These are phyloP conservation scores for Macrobrachium nipponense DNA, from an alignment of 1,140 invertebrate species.

Conservation along the genomic window DNA sequence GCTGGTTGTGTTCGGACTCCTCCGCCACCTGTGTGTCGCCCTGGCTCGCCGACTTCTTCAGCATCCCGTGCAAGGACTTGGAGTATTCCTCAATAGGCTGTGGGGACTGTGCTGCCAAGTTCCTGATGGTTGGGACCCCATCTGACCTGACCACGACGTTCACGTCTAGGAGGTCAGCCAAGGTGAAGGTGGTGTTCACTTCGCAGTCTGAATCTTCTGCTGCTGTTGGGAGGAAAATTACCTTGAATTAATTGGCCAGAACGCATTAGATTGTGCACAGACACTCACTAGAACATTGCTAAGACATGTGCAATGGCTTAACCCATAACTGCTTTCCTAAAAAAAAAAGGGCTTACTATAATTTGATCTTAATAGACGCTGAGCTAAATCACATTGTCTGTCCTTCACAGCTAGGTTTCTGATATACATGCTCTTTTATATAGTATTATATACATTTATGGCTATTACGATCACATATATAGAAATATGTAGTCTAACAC, in stretches of 20 bases:
- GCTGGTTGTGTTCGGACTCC: background rate
- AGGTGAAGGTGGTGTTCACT: background rate
- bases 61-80: background rate
- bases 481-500: no score
- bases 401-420: background rate
- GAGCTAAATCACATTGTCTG: background rate
- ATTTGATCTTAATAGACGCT: background rate
- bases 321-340: no score
- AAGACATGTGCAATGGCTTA: no score
- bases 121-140: slow-evolving; percentile 33
- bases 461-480: no score
- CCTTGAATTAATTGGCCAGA: no score
- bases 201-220: background rate
- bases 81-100: slow-evolving; percentile 6
- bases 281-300: background rate
- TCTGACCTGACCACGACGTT: slow-evolving; percentile 28
- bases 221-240: background rate
- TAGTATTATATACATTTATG: no score
- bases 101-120: slow-evolving; percentile 22
- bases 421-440: no score
- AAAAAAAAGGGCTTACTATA: no score
- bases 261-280: background rate
- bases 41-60: no score
- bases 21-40: background rate
- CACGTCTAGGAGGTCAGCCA: slow-evolving; percentile 32